Evolutionary conservation across 2,797 vertebrate genomes (phyloP).

Genomic region (Tokudaia muenninki): DNA sequence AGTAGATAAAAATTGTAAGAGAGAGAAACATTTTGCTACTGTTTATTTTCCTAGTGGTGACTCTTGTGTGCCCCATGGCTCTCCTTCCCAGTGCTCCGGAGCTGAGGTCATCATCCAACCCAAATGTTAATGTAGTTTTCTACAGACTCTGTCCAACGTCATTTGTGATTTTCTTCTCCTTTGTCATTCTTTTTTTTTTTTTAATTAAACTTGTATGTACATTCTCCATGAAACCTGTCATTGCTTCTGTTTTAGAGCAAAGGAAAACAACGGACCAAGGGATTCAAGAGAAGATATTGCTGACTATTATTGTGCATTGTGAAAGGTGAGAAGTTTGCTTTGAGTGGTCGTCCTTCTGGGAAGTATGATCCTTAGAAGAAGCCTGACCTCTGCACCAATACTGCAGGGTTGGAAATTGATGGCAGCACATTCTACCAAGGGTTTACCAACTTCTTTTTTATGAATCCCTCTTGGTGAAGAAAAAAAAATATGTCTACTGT

Average conservation of each 20-base stretch:
- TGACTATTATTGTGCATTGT: slow-evolving; percentile 32
- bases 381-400: neutral
- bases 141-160: neutral
- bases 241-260: neutral
- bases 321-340: neutral
- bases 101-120: neutral
- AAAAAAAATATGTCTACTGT: neutral
- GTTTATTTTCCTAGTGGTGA: neutral
- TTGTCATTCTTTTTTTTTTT: neutral
- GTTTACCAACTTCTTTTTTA: neutral
- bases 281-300: neutral
- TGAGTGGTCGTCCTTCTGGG: neutral
- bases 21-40: neutral
- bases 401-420: neutral
- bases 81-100: neutral
- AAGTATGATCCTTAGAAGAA: neutral
- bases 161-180: neutral
- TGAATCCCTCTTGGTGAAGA: neutral
- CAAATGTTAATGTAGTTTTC: neutral
- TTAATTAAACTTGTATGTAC: neutral
- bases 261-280: neutral
- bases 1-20: neutral
- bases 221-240: neutral
- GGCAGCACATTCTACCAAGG: neutral
- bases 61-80: neutral